These are phyloP conservation scores for Stomatorhinus walkeri DNA, from an alignment of 2,797 vertebrate species.

Conservation along the genomic window DNA sequence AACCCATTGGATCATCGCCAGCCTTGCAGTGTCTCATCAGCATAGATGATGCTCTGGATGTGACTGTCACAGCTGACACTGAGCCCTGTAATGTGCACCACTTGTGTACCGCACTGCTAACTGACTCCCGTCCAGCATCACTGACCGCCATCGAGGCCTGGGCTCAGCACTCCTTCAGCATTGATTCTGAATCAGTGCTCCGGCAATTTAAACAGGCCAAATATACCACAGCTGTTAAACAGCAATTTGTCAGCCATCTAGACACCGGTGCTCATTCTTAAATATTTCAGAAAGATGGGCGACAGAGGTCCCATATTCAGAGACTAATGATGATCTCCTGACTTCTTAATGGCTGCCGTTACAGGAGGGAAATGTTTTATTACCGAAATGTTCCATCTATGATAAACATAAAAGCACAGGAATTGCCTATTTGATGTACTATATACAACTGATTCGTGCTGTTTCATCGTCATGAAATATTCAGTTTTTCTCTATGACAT, in stretches of 20 bases:
- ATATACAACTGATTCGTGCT: not conserved
- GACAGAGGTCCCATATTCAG: not conserved
- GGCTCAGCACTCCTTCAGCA: not conserved
- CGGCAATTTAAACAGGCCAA: not conserved
- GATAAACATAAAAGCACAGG: not conserved
- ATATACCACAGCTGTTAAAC: not conserved
- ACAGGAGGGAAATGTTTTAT: not conserved
- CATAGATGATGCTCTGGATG: not conserved
- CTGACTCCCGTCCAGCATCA: not conserved
- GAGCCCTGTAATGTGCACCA: not conserved
- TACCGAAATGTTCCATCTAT: not conserved
- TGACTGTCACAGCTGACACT: not conserved
- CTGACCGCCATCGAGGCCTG: not conserved
- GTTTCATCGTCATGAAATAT: not conserved
- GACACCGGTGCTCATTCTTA: not conserved
- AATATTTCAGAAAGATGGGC: constrained; percentile 1
- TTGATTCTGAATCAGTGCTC: not conserved
- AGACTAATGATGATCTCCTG: not conserved
- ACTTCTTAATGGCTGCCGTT: not conserved
- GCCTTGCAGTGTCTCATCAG: not conserved
- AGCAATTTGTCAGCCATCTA: not conserved
- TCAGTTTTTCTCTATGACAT: not conserved
- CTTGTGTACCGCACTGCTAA: not conserved
- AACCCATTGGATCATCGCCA: not conserved
- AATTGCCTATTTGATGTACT: not conserved